Base-by-base conservation (phyloP, 2,888 invertebrate species). In the Orthosia gothica region DNA sequence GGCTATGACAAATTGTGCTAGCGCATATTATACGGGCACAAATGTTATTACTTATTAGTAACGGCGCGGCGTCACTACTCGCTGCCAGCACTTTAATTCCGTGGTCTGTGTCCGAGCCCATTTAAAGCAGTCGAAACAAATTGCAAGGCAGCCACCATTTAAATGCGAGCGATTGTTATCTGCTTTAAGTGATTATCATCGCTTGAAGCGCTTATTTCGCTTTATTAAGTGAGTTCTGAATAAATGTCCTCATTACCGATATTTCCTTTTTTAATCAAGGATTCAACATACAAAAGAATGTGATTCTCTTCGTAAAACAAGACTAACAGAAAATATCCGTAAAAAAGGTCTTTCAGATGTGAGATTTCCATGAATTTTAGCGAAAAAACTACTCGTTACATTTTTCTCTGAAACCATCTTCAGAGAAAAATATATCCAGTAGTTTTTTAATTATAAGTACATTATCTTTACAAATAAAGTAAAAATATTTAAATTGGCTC, bases 131-230 rank as follows among this genome's bases (percentile, higher is more conserved):
- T 20, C 26, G 20, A 63, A 59, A 76, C 40, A 64, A 64, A 81
- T 54, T 64, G 26, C 49, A 49, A 74, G 12, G 58, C 47, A 32
- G 49, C 2, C 3, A 12, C n/a, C 32, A 59, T 73, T 73, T 73
- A 59, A 72, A 72, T 80, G 47, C 58, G n/a, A 73, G 20, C 52
- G 59, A 76, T 74, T 76, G 40, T 54, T 49, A 73, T 80, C 63
- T 63, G 49, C 12, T 63, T 72, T 45, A 79, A 76, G 55, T 40
- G 54, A 45, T 49, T 49, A 61, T 54, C 18, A n/a, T 32, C 59
- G 59, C 57, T 76, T 72, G 47, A 62, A 73, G 47, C 11, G n/a
- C 23, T 49, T 49, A 49, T 18, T 69, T 70, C 23, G 18, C 47
- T 78, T 68, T 32, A 47, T 66, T 40, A 40, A 32, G 13, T 7